Conservation (phyloP, 2,113 vertebrate genomes). For the Myiozetetes cayanensis region DNA sequence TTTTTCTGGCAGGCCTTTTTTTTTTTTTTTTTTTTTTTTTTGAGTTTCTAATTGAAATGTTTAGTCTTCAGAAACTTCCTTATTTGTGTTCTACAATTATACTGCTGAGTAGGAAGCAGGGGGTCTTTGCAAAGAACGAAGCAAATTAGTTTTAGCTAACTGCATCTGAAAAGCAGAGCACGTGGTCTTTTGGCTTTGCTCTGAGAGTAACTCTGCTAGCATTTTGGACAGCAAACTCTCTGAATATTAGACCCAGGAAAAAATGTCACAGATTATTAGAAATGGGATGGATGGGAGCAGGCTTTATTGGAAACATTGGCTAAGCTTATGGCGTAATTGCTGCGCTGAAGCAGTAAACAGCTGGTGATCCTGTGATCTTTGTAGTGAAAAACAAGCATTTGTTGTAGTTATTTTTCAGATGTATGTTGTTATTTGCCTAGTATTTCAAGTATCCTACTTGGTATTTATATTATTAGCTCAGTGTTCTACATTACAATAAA, state of each 20-base stretch:
- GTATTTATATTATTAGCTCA: conserved; percentile 62
- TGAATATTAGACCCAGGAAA: conserved; percentile 36
- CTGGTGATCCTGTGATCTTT: conserved; percentile 61
- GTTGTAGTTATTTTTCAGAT: conserved; percentile 41
- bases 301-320: conserved; percentile 59
- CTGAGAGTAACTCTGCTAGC: not conserved
- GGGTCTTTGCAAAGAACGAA: conserved; percentile 14
- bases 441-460: conserved; percentile 36
- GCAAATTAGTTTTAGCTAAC: conserved; percentile 46
- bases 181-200: conserved; percentile 8
- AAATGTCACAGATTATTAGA: conserved; percentile 51
- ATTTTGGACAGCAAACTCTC: conserved; percentile 30
- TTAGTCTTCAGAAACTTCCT: conserved; percentile 18
- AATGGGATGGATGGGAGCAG: conserved; percentile 25
- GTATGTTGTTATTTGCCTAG: conserved; percentile 27
- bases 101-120: conserved; percentile 36
- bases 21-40: not conserved
- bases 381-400: conserved; percentile 43
- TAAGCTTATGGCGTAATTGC: not conserved
- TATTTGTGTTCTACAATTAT: not conserved
- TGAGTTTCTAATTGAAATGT: conserved; percentile 9
- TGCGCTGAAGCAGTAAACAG: conserved; percentile 53
- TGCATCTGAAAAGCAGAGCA: conserved; percentile 52
- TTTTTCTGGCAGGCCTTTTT: not conserved
- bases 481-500: conserved; percentile 46